Percentiles rank a stretch among this genome's conserved stretches.
Evolutionary conservation across 2,888 invertebrate species (phyloP).

Genomic region (Drosophila greeni): DNA sequence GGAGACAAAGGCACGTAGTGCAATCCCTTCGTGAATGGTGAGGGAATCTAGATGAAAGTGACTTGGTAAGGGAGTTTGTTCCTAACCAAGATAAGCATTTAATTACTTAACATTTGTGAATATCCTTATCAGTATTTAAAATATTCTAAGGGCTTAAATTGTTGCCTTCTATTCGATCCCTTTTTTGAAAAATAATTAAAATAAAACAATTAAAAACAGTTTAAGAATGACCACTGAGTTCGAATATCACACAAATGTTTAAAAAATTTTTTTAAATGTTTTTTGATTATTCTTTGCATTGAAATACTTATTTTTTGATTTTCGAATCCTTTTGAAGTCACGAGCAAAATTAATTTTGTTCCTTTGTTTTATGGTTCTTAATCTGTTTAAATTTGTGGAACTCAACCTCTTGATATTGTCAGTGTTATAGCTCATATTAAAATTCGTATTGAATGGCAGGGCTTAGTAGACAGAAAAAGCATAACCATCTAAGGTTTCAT

Average conservation of each 20-base stretch:
- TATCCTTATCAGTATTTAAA: neutral
- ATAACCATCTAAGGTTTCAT: slow-evolving; percentile 12
- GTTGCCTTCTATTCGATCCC: too few relatives aligned
- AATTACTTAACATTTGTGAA: neutral
- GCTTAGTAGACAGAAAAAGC: neutral
- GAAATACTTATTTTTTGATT: too few relatives aligned
- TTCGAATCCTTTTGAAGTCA: neutral
- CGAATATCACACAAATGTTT: too few relatives aligned
- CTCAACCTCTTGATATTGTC: neutral
- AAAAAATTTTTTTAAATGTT: too few relatives aligned
- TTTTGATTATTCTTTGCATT: too few relatives aligned
- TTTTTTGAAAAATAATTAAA: neutral
- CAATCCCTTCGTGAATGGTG: slow-evolving; percentile 3
- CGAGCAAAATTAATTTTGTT: too few relatives aligned
- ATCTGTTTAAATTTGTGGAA: neutral
- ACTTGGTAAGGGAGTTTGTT: neutral
- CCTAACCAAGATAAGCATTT: neutral
- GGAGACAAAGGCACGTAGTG: slow-evolving; percentile 18
- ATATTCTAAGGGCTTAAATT: neutral
- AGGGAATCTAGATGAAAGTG: neutral
- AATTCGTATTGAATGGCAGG: neutral
- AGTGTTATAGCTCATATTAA: too few relatives aligned
- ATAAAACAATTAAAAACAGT: neutral
- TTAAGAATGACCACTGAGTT: too few relatives aligned
- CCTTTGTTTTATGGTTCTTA: neutral